Evolutionary conservation across 2,113 vertebrate species (phyloP).

Genomic region (Neotoma lepida): DNA sequence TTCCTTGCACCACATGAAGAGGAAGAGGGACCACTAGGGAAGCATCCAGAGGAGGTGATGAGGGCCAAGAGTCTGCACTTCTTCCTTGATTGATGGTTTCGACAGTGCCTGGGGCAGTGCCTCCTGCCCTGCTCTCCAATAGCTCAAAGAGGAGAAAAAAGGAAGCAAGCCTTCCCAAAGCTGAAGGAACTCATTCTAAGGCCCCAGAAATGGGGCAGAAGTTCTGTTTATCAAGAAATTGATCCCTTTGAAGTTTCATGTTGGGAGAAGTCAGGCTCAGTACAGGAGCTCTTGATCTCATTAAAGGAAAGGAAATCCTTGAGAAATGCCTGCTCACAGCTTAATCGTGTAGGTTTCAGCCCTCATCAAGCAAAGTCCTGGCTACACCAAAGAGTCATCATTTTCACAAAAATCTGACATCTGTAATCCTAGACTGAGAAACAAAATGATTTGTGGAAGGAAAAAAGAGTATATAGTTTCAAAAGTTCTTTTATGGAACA

Average conservation of each 20-base stretch:
- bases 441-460: not conserved
- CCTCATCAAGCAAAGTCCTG: slow-evolving; percentile 31
- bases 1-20: not conserved
- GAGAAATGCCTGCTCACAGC: not conserved
- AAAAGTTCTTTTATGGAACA: not conserved
- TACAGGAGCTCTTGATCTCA: slow-evolving; percentile 39
- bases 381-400: not conserved
- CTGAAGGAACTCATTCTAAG: slow-evolving; percentile 29
- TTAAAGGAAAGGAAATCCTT: slow-evolving; percentile 24
- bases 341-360: slow-evolving; percentile 1
- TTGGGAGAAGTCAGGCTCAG: not conserved
- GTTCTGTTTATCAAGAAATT: slow-evolving; percentile 55
- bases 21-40: not conserved
- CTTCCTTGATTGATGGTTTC: not conserved
- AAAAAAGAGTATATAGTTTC: not conserved
- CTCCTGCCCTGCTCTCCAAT: not conserved
- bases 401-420: slow-evolving; percentile 18
- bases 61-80: not conserved
- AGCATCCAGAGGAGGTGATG: not conserved
- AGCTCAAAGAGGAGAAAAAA: not conserved
- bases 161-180: not conserved
- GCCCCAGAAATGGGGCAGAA: not conserved
- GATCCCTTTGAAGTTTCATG: slow-evolving; percentile 65
- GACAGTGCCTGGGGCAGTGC: not conserved
- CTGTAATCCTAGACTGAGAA: not conserved